A percentile compares a stretch with the other conserved stretches of the same genome.
phyloP scores from a whole-genome alignment of 2,888 invertebrate genomes.

The Caenorhabditis drosophilae region DNA sequence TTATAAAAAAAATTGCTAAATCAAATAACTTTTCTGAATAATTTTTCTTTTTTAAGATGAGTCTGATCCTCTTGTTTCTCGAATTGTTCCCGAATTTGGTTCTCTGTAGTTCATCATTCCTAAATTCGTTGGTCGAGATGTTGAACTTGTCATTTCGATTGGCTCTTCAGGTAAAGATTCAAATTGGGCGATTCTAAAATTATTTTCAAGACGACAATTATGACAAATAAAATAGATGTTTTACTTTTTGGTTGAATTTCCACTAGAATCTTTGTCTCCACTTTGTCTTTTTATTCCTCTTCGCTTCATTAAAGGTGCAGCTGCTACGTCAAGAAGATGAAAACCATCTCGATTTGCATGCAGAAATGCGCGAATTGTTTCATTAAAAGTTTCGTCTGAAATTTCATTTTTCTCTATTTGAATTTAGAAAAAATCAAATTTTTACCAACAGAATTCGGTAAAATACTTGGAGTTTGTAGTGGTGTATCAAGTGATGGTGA shows the following conservation, averaged over 20 bases:
- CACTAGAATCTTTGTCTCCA: constrained; percentile 32
- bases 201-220: not conserved
- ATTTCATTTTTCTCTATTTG: no score
- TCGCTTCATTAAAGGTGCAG: constrained; percentile 54
- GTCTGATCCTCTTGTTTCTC: constrained; percentile 57
- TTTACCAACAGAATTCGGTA: constrained; percentile 60
- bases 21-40: no score
- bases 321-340: constrained; percentile 74
- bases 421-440: no score
- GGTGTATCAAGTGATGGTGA: constrained; percentile 68
- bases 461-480: constrained; percentile 68
- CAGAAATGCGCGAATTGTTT: constrained; percentile 78
- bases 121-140: constrained; percentile 43
- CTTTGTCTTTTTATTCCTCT: constrained; percentile 59
- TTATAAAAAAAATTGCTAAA: no score
- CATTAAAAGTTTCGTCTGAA: constrained; percentile 72
- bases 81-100: constrained; percentile 49
- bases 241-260: constrained; percentile 18
- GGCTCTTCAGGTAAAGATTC: constrained; percentile 51
- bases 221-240: not conserved
- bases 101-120: constrained; percentile 56
- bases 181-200: constrained; percentile 40
- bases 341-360: constrained; percentile 79
- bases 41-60: constrained; percentile 38
- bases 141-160: constrained; percentile 20